Base-by-base conservation (phyloP, 2,888 invertebrate species). In the Tricholauxania praeusta region DNA sequence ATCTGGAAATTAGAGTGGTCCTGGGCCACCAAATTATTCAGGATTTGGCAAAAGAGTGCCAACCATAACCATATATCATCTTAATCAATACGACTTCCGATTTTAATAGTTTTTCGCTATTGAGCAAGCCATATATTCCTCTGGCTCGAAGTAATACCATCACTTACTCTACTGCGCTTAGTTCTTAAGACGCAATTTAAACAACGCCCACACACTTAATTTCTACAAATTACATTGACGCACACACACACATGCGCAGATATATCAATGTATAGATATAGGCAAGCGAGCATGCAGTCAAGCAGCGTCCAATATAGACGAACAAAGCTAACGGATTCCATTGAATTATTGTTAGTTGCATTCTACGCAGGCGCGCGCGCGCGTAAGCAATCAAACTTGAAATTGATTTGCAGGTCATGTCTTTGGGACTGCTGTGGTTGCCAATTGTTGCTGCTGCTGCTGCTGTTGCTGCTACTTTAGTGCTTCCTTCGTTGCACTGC, bases 341-440 rank as follows among this genome's bases (percentile, higher is more conserved):
- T 22, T 14, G 64, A 64, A 64, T 64, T 64, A 64, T 64, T 39
- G 48, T 47, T 63, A 48, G 47, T 19, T 63, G 60, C 60, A 32
- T 28, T 39, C 7, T 39, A 62, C 32, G 64, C 64, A 64, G 51
- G n/a, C 69, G 51, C 48, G 55, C 53, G 48, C 55, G 47, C 60
- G 32, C 73, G 75, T 62, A 72, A 74, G 51, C 49, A 64, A 64
- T 70, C 70, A 70, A 70, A 63, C 63, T 52, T 53, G 63, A 70
- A 63, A 63, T 70, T 70, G 53, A 70, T 70, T 70, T 70, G 62
- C 69, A 49, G 69, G 52, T 70, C 69, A 70, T 62, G 69, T 62
- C 69, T 62, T 62, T 67, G 4, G 12, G 65, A 72, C 59, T 68
- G 66, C 72, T 76, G 67, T 17, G 66, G 68, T 72, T 57, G 71